phyloP scores from a whole-genome alignment of 2,888 invertebrate genomes.

The Drosophila rubida region DNA sequence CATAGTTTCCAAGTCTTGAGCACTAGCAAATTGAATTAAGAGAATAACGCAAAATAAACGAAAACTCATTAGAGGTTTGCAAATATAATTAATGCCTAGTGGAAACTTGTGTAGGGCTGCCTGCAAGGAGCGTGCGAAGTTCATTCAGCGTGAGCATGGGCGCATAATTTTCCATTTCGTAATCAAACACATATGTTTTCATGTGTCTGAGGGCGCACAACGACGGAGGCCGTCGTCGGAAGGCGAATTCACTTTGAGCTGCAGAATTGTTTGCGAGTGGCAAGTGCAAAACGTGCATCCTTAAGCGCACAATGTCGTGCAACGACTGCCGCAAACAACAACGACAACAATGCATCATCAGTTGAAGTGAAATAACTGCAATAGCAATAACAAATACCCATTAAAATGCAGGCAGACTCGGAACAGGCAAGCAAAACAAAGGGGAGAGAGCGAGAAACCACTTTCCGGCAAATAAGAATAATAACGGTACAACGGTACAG shows the following conservation, averaged over 20 bases:
- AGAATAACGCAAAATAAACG: neutral
- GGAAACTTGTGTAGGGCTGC: neutral
- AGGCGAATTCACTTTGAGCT: neutral
- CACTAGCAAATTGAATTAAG: no score
- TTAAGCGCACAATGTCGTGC: constrained; percentile 70
- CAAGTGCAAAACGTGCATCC: constrained; percentile 33
- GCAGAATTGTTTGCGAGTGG: neutral
- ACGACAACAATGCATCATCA: constrained; percentile 20
- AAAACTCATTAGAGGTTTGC: constrained; percentile 2
- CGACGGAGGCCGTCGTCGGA: neutral
- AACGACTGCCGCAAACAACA: constrained; percentile 31
- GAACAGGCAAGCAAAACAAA: constrained; percentile 9
- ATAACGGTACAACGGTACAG: constrained; percentile 47
- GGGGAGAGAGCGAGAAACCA: neutral
- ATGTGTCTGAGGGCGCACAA: neutral
- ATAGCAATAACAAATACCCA: constrained; percentile 34
- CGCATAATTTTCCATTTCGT: constrained; percentile 3
- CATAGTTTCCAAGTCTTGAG: no score
- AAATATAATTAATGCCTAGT: neutral
- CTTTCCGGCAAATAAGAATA: constrained; percentile 43
- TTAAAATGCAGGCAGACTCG: constrained; percentile 39
- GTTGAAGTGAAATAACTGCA: constrained; percentile 15
- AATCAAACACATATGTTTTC: constrained; percentile 4
- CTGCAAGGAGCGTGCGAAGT: constrained; percentile 11
- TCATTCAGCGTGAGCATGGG: constrained; percentile 1